phyloP scores from a whole-genome alignment of 2,113 vertebrate species.

The Entomyzon cyanotis region DNA sequence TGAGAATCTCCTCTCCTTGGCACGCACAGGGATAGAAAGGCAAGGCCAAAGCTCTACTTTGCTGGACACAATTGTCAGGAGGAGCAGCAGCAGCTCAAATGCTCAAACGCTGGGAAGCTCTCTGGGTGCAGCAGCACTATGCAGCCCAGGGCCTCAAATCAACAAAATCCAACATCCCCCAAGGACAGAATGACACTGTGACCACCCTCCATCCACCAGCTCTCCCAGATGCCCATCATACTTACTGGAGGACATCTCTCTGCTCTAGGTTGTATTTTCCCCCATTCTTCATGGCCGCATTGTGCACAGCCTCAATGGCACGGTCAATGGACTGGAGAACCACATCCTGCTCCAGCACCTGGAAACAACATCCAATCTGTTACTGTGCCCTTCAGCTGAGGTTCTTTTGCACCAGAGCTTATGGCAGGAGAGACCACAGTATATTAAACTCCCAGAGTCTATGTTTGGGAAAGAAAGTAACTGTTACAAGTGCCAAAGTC shows the following conservation, averaged over 20 bases:
- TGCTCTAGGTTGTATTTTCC: conserved; percentile 99
- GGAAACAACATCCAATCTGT: not conserved
- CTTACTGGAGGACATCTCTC: conserved; percentile 96
- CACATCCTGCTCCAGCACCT: conserved; percentile 94
- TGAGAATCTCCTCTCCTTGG: not conserved
- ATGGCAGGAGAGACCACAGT: not conserved
- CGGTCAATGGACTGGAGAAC: conserved; percentile 96
- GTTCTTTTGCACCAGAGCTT: not conserved
- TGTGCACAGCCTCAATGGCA: conserved; percentile 96
- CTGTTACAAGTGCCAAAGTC: not conserved
- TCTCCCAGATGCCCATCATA: not conserved
- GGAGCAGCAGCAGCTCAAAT: not conserved
- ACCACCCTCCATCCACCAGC: not conserved
- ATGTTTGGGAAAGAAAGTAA: not conserved
- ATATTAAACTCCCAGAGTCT: not conserved
- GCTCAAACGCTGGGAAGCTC: not conserved
- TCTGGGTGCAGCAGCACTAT: not conserved
- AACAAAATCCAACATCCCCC: rapidly evolving
- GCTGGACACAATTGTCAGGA: not conserved
- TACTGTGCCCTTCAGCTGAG: not conserved
- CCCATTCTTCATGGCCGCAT: conserved; percentile 91
- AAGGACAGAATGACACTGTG: not conserved
- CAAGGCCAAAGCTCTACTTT: not conserved
- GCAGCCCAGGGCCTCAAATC: not conserved
- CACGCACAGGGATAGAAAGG: not conserved